Evolutionary conservation across 2,113 vertebrate species (phyloP).

Genomic region (Atlantisia rogersi): DNA sequence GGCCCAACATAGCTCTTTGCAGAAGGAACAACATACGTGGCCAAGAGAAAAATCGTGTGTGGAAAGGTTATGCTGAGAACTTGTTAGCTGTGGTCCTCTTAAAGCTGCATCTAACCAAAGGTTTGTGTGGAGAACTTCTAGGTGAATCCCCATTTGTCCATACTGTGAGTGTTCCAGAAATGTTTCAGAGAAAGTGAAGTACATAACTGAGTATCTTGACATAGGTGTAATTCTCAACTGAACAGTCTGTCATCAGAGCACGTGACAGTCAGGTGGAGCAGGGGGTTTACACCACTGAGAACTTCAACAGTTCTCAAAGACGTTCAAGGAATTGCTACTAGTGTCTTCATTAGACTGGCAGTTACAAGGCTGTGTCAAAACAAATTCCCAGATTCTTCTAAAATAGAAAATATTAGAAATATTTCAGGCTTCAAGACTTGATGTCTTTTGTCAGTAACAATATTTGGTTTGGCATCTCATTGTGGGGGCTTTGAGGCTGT

Average conservation of each 20-base stretch:
- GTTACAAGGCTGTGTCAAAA: not conserved
- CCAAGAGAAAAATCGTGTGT: rapidly evolving
- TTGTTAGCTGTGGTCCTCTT: not conserved
- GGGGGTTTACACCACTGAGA: not conserved
- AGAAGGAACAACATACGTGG: not conserved
- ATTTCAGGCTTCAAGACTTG: not conserved
- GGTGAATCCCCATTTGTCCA: not conserved
- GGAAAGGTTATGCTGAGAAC: not conserved
- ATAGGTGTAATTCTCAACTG: no score
- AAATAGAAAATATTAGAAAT: not conserved
- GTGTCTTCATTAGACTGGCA: not conserved
- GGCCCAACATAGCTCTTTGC: not conserved
- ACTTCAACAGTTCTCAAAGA: not conserved
- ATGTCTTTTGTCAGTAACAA: not conserved
- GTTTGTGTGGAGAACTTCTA: not conserved
- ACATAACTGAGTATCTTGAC: not conserved
- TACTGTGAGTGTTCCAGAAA: not conserved
- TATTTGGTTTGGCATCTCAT: not conserved
- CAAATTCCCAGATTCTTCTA: not conserved
- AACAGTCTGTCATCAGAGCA: not conserved
- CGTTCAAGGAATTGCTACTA: rapidly evolving
- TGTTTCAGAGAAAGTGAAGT: not conserved
- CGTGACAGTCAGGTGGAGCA: not conserved
- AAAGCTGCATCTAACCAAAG: not conserved
- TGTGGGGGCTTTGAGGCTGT: not conserved